phyloP scores from a whole-genome alignment of 2,113 vertebrate genomes.

The Centropus bengalensis region DNA sequence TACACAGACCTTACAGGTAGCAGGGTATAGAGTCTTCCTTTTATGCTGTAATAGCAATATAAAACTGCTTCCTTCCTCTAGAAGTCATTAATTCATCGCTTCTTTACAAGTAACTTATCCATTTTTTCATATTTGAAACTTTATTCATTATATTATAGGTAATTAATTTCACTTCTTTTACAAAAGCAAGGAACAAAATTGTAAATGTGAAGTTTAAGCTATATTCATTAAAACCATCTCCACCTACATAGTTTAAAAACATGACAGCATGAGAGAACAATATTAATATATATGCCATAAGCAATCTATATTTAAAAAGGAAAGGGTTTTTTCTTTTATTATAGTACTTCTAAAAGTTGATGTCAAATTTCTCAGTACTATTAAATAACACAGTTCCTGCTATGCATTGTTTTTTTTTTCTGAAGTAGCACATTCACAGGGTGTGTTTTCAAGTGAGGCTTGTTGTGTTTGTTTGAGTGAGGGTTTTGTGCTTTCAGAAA shows the following conservation, averaged over 20 bases:
- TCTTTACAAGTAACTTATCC: neutral
- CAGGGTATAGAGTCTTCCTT: neutral
- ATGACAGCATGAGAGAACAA: neutral
- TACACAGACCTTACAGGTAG: conserved; percentile 23
- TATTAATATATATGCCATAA: neutral
- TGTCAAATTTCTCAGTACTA: neutral
- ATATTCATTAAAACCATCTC: neutral
- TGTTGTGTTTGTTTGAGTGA: neutral
- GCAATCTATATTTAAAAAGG: neutral
- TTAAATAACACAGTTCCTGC: neutral
- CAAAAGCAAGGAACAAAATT: neutral
- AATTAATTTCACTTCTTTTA: neutral
- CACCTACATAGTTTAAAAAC: neutral
- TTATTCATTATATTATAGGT: neutral
- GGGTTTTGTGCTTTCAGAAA: neutral
- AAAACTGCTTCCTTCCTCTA: neutral
- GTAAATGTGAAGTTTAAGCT: neutral
- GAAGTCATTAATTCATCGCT: neutral
- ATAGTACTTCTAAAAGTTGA: neutral
- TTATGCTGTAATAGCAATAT: neutral
- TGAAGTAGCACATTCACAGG: neutral
- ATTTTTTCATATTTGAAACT: neutral
- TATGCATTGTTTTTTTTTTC: neutral
- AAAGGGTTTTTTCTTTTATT: neutral
- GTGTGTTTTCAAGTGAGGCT: neutral